A percentile compares a stretch with the other conserved stretches of the same genome.
Conservation (phyloP, 1,140 invertebrate species). For the Polyergus mexicanus region DNA sequence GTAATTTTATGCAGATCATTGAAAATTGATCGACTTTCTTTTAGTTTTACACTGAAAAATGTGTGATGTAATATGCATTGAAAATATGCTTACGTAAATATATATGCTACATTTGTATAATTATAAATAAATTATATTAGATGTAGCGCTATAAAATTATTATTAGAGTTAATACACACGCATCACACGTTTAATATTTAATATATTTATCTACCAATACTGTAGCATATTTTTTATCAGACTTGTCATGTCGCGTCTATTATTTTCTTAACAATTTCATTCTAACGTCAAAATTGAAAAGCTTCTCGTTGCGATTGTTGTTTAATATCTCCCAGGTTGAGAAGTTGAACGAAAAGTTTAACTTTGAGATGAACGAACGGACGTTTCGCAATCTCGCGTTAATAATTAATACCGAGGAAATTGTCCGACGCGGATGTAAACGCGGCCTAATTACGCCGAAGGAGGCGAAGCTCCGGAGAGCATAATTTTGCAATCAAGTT, state of each 20-base stretch:
- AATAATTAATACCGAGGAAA: slow-evolving; percentile 56
- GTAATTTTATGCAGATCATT: background rate
- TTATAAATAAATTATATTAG: background rate
- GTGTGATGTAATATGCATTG: background rate
- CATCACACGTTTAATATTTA: background rate
- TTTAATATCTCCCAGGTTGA: background rate
- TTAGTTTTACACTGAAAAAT: no score
- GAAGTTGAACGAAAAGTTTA: background rate
- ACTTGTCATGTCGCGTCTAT: background rate
- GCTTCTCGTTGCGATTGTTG: background rate
- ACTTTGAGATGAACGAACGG: background rate
- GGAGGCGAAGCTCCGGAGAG: slow-evolving; percentile 6
- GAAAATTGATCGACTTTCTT: no score
- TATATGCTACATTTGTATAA: background rate
- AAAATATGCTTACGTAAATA: background rate
- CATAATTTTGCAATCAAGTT: slow-evolving; percentile 60
- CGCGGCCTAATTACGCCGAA: slow-evolving; percentile 29
- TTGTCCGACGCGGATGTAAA: slow-evolving; percentile 23
- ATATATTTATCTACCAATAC: background rate
- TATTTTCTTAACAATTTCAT: background rate
- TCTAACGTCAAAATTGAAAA: background rate
- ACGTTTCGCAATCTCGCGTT: slow-evolving; percentile 25
- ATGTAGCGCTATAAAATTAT: background rate
- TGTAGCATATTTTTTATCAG: background rate
- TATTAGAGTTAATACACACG: background rate